Evolutionary conservation across 2,888 invertebrate genomes (phyloP).

Genomic region (Cerastis leucographa): DNA sequence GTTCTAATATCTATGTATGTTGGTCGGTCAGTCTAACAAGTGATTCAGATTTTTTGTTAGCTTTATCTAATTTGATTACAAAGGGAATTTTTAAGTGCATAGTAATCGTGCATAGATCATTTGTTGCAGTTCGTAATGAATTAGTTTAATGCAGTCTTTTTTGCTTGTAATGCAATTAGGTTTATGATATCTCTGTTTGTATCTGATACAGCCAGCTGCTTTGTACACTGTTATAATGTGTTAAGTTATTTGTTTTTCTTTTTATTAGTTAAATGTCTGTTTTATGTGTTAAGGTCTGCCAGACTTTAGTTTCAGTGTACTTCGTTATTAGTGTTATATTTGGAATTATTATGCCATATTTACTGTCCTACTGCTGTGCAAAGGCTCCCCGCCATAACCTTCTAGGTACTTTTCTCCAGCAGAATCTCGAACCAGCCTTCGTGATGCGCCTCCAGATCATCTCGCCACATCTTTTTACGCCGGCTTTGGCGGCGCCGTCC

Average conservation of each 20-base stretch:
- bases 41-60: conserved; percentile 38
- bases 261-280: not conserved
- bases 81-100: conserved; percentile 42
- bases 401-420: no score
- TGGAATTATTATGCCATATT: not conserved
- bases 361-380: not conserved
- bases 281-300: no score
- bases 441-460: no score
- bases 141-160: conserved; percentile 43
- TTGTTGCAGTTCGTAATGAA: conserved; percentile 30
- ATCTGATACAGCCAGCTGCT: conserved; percentile 1
- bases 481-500: no score
- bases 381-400: no score
- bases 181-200: not conserved
- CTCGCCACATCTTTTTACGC: no score
- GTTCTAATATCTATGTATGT: conserved; percentile 27
- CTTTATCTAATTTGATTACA: conserved; percentile 50
- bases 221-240: not conserved
- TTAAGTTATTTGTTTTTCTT: not conserved
- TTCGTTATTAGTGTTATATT: not conserved
- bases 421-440: no score
- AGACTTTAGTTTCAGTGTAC: not conserved
- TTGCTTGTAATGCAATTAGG: not conserved
- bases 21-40: conserved; percentile 22
- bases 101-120: conserved; percentile 24